Base-by-base conservation (phyloP, 2,797 vertebrate species). In the Betta splendens region DNA sequence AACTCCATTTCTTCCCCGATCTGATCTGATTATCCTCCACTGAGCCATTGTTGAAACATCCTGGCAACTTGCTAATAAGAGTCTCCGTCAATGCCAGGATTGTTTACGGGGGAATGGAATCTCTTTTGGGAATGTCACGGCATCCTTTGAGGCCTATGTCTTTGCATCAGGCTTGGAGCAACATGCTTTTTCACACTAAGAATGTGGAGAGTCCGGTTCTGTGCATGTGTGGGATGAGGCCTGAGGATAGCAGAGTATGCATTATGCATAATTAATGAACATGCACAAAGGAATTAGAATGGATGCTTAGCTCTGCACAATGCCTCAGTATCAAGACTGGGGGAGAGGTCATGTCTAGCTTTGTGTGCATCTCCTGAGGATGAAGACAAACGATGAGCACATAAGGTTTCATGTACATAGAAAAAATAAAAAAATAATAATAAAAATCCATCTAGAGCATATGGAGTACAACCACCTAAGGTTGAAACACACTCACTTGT, bases 51-150 rank as follows among this genome's bases (percentile, higher is more conserved):
- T 87, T 74, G 77, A 79, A 91, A 87, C 69, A 87, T 63, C 81
- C 80, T 73, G 83, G 88, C 83, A 83, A 63, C 84, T 80, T 38
- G 48, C 87, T 85, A 87, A 83, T 79, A 88, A 80, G 69, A 9
- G 53, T 29, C 71, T 58, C 59, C 72, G 75, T 91, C 86, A 89
- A 90, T 87, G 87, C 78, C 52, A 75, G 87, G 81, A 88, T 88
- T 90, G 87, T 92, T 88, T 85, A 85, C 52, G 67, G 56, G 76
- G 81, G 87, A 88, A 79, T 71, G 77, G 86, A 88, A 89, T 89
- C 84, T 87, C 83, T 69, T 71, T 62, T 77, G 79, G 85, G 87
- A 90, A 86, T 85, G 87, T 86, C 73, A 77, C 72, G 64, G 81
- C 81, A 82, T 85, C 85, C 69, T 87, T 51, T 17, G 64, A 85